Base-by-base conservation (phyloP, 1,140 invertebrate species). In the Ceratoteleas bidentatus region DNA sequence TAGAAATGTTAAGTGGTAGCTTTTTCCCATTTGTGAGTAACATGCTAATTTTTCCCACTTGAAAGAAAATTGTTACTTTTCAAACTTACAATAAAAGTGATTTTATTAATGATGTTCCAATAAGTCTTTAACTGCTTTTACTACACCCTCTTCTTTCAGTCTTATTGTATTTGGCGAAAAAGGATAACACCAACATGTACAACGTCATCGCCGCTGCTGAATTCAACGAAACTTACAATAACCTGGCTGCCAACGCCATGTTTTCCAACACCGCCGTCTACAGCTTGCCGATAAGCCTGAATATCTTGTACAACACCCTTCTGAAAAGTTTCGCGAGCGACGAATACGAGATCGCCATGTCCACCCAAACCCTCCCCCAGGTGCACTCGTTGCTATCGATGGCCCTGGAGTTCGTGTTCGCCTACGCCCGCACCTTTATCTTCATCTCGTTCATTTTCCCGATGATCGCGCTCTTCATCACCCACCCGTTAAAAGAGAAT, bases 401-500 rank as follows among this genome's bases (percentile, higher is more conserved):
- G 0, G 54, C 57, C 0, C 75, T 50, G 2, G 40, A 58, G 52
- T 40, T 83, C 33, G 57, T n/a, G n/a, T n/a, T 82, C 6, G 61
- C 58, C 57, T 72, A 61, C 40, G 36, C 78, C 8, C 78, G 84
- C 14, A 83, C 83, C 0, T 65, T 88, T 0, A 57, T 87, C 7
- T 87, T 90, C 16, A 83, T 84, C 9, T 62, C 58, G 5, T 83
- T 89, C 3, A 83, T 90, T 24, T 90, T 84, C 16, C 65, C 85
- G 0, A 82, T 83, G 40, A 13, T 84, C 0, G 84, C 86, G 0
- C 53, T 90, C 6, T 90, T 88, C 2, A 66, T 86, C 0, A 36
- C 85, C 6, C 88, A 89, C 76, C 92, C 94, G 0, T 76, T 91
- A 3, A 81, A 80, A 47, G 89, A 90, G 64, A 81, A 62, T 5